Conservation (phyloP, 2,113 vertebrate genomes). For the Tychaedon coryphoeus region DNA sequence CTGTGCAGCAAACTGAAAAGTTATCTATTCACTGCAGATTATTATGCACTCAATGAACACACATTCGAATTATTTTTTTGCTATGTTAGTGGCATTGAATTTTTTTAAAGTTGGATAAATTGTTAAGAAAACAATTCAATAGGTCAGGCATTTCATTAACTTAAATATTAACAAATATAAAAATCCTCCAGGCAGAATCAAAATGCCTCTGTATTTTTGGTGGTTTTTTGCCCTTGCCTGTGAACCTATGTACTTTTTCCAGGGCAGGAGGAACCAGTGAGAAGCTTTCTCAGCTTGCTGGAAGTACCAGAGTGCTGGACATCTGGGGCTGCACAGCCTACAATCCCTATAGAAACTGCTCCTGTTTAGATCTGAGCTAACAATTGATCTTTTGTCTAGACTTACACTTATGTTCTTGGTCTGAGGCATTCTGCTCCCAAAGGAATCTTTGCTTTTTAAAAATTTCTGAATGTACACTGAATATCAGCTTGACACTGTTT, state of each 20-base stretch:
- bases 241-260: not conserved
- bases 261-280: not conserved
- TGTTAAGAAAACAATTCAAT: constrained; percentile 40
- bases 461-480: not conserved
- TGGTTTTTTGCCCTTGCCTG: not conserved
- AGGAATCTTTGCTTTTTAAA: not conserved
- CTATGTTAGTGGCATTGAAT: not conserved
- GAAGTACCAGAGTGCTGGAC: not conserved
- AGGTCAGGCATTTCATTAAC: constrained; percentile 22
- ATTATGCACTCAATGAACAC: constrained; percentile 27
- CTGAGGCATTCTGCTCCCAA: not conserved
- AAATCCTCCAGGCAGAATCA: not conserved
- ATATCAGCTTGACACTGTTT: not conserved
- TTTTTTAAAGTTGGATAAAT: constrained; percentile 45
- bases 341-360: not conserved
- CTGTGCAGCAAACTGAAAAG: constrained; percentile 33
- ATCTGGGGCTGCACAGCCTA: not conserved
- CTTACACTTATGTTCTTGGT: not conserved
- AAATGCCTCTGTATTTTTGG: not conserved
- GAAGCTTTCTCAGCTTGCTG: not conserved
- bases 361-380: not conserved
- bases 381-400: not conserved
- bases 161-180: constrained; percentile 10
- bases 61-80: constrained; percentile 19
- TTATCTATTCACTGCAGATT: constrained; percentile 10